A percentile compares a stretch with the other conserved stretches of the same genome.
phyloP scores from a whole-genome alignment of 2,888 invertebrate species.

The Agrochola circellaris region DNA sequence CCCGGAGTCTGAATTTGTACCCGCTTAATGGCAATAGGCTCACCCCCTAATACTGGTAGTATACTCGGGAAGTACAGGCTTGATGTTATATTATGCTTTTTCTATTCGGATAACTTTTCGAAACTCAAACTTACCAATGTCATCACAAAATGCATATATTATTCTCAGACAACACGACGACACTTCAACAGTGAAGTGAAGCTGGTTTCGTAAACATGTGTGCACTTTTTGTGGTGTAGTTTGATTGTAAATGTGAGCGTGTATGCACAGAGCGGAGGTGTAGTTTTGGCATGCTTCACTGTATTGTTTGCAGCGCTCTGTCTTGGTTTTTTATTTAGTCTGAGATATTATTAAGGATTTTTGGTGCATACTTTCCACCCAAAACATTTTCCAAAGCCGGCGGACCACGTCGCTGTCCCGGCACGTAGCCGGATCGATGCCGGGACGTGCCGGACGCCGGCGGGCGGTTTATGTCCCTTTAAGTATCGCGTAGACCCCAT shows the following conservation, averaged over 20 bases:
- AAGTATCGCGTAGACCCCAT: slow-evolving; percentile 59
- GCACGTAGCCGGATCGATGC: slow-evolving; percentile 67
- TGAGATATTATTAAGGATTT: no score
- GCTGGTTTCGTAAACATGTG: no score
- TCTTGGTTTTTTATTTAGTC: no score
- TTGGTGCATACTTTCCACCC: background rate
- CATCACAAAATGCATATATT: slow-evolving; percentile 21
- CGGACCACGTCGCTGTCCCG: slow-evolving; percentile 60
- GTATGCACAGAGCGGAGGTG: no score
- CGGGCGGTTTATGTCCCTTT: slow-evolving; percentile 64
- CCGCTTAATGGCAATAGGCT: background rate
- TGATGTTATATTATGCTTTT: background rate
- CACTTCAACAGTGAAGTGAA: no score
- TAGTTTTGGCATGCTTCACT: no score
- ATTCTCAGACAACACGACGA: no score
- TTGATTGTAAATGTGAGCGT: no score
- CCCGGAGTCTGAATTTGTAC: background rate
- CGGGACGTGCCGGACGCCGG: slow-evolving; percentile 67
- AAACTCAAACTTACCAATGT: background rate
- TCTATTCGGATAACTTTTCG: background rate
- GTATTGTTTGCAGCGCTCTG: no score
- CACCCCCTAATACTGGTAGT: background rate
- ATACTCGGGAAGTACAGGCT: no score
- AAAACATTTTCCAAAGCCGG: slow-evolving; percentile 37
- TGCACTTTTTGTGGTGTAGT: no score